phyloP scores from a whole-genome alignment of 2,113 vertebrate species.

The Sardina pilchardus region DNA sequence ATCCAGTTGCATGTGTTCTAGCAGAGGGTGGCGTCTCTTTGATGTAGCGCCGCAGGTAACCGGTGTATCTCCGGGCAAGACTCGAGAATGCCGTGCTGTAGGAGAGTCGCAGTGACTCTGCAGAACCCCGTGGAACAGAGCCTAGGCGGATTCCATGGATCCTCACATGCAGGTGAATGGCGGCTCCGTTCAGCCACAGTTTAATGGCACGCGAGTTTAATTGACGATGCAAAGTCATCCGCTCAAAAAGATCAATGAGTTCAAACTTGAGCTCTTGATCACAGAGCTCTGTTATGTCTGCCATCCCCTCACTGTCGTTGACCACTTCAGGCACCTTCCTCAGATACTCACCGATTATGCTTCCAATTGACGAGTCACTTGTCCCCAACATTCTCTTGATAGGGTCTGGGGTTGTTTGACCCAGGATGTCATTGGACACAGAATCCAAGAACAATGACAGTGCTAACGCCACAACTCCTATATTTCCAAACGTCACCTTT shows the following conservation, averaged over 20 bases:
- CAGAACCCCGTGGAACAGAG: constrained; percentile 64
- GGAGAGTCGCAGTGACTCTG: constrained; percentile 63
- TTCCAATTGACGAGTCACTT: constrained; percentile 63
- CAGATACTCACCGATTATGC: constrained; percentile 65
- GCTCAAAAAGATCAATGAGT: constrained; percentile 66
- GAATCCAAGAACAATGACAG: constrained; percentile 68
- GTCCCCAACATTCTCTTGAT: constrained; percentile 62
- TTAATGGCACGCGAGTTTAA: constrained; percentile 64
- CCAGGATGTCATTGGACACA: constrained; percentile 52
- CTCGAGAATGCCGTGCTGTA: constrained; percentile 54
- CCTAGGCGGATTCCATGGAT: constrained; percentile 70
- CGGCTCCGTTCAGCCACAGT: constrained; percentile 72
- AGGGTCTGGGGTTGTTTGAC: constrained; percentile 11
- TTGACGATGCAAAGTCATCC: constrained; percentile 66
- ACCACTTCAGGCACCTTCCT: constrained; percentile 52
- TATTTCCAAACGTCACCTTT: constrained; percentile 60
- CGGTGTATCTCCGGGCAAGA: constrained; percentile 59
- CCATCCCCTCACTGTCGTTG: constrained; percentile 59
- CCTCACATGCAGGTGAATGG: constrained; percentile 71
- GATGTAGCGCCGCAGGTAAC: constrained; percentile 61
- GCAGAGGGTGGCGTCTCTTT: constrained; percentile 52
- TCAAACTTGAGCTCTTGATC: constrained; percentile 66
- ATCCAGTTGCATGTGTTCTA: constrained; percentile 35
- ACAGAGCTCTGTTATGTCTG: constrained; percentile 65
- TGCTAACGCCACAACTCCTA: constrained; percentile 70